Conservation (phyloP, 2,888 invertebrate species). For the Liodrosophila aerea region DNA sequence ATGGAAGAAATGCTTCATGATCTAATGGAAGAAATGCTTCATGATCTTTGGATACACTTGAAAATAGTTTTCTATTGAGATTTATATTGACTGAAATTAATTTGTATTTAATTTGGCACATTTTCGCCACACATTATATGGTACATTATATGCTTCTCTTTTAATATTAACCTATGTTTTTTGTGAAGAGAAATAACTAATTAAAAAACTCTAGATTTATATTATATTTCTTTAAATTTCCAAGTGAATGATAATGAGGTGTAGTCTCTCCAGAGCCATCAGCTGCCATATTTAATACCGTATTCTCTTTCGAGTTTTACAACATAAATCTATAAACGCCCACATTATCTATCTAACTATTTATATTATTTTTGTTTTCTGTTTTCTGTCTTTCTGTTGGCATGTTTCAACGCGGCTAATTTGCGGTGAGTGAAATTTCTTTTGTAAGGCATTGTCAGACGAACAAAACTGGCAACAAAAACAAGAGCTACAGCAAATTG, state of each 20-base stretch:
- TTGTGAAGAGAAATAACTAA: too few relatives aligned
- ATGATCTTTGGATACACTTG: too few relatives aligned
- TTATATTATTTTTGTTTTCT: constrained; percentile 1
- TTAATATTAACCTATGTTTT: too few relatives aligned
- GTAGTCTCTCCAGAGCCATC: constrained; percentile 4
- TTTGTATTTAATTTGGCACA: too few relatives aligned
- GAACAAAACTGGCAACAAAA: constrained; percentile 4
- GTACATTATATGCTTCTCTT: too few relatives aligned
- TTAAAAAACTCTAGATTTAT: too few relatives aligned
- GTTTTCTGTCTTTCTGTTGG: constrained; percentile 9
- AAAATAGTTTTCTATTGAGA: too few relatives aligned
- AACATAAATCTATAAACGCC: constrained; percentile 58
- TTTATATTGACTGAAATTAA: too few relatives aligned
- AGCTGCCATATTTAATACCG: constrained; percentile 13
- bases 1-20: too few relatives aligned
- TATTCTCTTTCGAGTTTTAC: constrained; percentile 35
- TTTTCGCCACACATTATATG: too few relatives aligned
- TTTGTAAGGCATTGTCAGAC: constrained; percentile 41
- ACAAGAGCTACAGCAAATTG: constrained; percentile 8
- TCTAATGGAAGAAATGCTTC: too few relatives aligned
- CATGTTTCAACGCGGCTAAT: constrained; percentile 29
- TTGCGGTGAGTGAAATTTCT: constrained; percentile 56
- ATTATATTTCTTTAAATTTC: too few relatives aligned
- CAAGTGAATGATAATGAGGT: constrained; percentile 46
- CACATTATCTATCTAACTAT: constrained; percentile 32